Evolutionary conservation across 2,888 invertebrate species (phyloP).

Genomic region (Germaria angustata): DNA sequence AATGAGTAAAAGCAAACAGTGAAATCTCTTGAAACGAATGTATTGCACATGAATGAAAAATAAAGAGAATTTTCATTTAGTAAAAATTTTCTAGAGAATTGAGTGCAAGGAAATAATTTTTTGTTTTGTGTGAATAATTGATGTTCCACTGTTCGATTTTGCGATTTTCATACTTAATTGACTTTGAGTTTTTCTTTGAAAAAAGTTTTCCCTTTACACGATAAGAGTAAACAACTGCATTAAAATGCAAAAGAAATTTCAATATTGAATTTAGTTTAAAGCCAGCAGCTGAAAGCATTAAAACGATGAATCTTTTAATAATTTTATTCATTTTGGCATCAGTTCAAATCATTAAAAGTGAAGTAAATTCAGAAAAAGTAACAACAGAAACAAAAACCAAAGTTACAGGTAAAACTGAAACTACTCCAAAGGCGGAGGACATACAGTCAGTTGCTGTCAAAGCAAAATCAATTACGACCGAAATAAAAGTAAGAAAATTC

Average conservation of each 20-base stretch:
- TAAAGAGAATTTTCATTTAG: too few species aligned
- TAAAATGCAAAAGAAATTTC: conserved; percentile 30
- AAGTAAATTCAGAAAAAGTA: background rate
- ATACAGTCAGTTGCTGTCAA: background rate
- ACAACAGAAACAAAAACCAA: conserved; percentile 6
- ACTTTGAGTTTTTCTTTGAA: conserved; percentile 26
- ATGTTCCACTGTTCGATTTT: conserved; percentile 26
- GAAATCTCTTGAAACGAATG: background rate
- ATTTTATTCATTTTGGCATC: conserved; percentile 18
- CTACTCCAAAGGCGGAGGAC: background rate
- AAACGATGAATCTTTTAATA: conserved; percentile 45
- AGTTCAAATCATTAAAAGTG: conserved; percentile 22
- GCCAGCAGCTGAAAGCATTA: conserved; percentile 44
- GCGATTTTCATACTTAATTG: conserved; percentile 27
- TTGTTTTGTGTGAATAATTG: background rate
- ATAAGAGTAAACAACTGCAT: conserved; percentile 19
- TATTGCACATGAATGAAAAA: too few species aligned
- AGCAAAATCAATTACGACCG: background rate
- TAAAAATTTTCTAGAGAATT: too few species aligned
- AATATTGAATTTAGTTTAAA: conserved; percentile 40
- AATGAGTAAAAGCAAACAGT: conserved; percentile 28
- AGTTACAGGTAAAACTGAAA: conserved; percentile 21
- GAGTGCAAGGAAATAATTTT: too few species aligned
- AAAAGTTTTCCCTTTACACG: background rate
- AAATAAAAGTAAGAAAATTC: conserved; percentile 16